Evolutionary conservation across 1,140 invertebrate genomes (phyloP).

Genomic region (Pectinophora gossypiella): DNA sequence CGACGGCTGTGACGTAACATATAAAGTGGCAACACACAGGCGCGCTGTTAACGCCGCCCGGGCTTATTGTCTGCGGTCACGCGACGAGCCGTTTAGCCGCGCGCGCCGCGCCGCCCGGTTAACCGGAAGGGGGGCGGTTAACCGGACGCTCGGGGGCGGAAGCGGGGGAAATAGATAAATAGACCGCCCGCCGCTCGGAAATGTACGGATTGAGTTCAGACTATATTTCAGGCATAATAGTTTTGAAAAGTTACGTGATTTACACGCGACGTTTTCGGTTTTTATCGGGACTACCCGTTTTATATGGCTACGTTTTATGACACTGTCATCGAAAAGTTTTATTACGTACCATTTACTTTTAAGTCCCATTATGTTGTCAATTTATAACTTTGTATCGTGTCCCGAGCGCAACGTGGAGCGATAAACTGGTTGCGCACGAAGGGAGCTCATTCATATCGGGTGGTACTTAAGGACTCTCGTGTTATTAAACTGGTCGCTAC

Average conservation of each 20-base stretch:
- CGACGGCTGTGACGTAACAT: constrained; percentile 69
- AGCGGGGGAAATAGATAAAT: constrained; percentile 74
- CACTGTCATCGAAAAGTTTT: constrained; percentile 47
- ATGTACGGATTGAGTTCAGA: constrained; percentile 73
- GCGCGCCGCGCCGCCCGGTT: constrained; percentile 67
- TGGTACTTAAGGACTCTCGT: constrained; percentile 9
- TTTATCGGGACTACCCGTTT: constrained; percentile 47
- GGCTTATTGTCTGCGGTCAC: constrained; percentile 75
- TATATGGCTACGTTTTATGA: constrained; percentile 49
- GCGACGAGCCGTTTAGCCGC: constrained; percentile 74
- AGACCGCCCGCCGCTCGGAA: constrained; percentile 70
- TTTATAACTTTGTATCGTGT: constrained; percentile 29
- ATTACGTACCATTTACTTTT: constrained; percentile 42
- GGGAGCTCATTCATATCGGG: constrained; percentile 20
- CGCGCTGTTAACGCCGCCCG: constrained; percentile 70
- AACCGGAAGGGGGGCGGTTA: constrained; percentile 74
- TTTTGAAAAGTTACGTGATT: constrained; percentile 71
- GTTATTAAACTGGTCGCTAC: constrained; percentile 30
- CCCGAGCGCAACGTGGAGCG: constrained; percentile 11
- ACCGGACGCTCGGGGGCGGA: constrained; percentile 69
- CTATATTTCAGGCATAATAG: constrained; percentile 73
- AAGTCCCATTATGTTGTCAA: constrained; percentile 29
- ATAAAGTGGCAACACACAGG: constrained; percentile 74
- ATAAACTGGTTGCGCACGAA: constrained; percentile 15
- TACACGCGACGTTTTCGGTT: constrained; percentile 62